Evolutionary conservation across 2,888 invertebrate species (phyloP).

Genomic region (Aproaerema taeniolella): DNA sequence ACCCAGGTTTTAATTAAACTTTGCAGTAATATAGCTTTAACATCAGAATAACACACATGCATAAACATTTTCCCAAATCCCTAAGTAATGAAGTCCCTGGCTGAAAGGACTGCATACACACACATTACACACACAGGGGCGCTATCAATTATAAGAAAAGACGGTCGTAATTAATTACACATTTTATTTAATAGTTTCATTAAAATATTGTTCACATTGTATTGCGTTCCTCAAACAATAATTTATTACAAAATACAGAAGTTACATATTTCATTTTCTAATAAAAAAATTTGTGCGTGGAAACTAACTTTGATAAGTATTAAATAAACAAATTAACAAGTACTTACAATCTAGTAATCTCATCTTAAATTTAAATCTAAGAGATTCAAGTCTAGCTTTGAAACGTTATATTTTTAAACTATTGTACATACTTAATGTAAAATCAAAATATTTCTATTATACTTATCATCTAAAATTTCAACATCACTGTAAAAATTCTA

Average conservation of each 20-base stretch:
- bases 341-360: slow-evolving; percentile 64
- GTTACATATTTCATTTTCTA: slow-evolving; percentile 35
- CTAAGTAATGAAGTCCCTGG: no score
- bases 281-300: slow-evolving; percentile 48
- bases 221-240: slow-evolving; percentile 54
- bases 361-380: slow-evolving; percentile 53
- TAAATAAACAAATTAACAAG: slow-evolving; percentile 64
- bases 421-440: slow-evolving; percentile 25
- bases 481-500: slow-evolving; percentile 59
- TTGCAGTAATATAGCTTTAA: no score
- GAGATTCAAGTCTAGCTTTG: slow-evolving; percentile 52
- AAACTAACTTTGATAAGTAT: slow-evolving; percentile 34
- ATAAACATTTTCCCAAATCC: no score
- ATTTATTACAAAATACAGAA: slow-evolving; percentile 69
- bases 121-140: no score
- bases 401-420: slow-evolving; percentile 16
- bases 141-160: no score
- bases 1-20: no score
- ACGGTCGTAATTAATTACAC: no score
- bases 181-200: slow-evolving; percentile 61
- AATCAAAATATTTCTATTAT: slow-evolving; percentile 19
- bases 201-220: slow-evolving; percentile 56
- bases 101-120: no score
- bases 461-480: slow-evolving; percentile 38
- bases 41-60: no score